A percentile compares a stretch with the other conserved stretches of the same genome.
Evolutionary conservation across 92 coral and sea anemone genomes (phyloP).

Genomic region (Zoanthus sociatus): DNA sequence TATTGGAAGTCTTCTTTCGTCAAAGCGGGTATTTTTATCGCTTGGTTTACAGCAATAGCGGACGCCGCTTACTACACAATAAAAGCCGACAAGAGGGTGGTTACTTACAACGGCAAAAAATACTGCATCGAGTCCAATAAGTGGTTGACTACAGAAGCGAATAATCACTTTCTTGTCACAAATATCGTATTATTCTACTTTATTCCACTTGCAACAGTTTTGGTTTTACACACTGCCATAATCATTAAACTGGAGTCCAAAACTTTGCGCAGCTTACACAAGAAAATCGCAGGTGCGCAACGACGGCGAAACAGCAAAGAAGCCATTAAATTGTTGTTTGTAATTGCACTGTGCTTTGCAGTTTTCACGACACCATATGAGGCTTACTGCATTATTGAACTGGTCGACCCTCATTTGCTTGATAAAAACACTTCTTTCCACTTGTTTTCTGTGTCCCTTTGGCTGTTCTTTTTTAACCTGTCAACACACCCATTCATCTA

Average conservation of each 20-base stretch:
- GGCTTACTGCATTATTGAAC: background rate
- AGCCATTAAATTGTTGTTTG: conserved; percentile 14
- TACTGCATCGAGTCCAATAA: background rate
- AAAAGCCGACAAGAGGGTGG: conserved; percentile 2
- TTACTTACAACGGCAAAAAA: background rate
- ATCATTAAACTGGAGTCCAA: conserved; percentile 1
- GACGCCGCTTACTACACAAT: conserved; percentile 15
- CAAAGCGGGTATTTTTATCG: conserved; percentile 24
- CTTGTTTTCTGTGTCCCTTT: conserved; percentile 5
- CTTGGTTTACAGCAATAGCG: conserved; percentile 6
- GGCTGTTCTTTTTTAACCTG: conserved; percentile 44
- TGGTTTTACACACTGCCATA: background rate
- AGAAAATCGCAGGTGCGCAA: background rate
- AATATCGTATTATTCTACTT: conserved; percentile 15
- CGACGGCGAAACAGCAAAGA: conserved; percentile 12
- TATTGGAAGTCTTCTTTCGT: conserved; percentile 26
- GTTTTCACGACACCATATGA: conserved; percentile 38
- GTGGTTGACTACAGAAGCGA: background rate
- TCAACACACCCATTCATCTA: conserved; percentile 38
- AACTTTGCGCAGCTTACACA: background rate
- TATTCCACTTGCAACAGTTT: background rate
- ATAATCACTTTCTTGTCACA: background rate
- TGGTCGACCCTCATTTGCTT: conserved; percentile 8
- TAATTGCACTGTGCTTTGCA: conserved; percentile 30
- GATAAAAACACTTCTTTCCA: conserved; percentile 14